Percentiles rank a stretch among this genome's conserved stretches.
Conservation (phyloP, 2,113 vertebrate genomes). For the Phalacrocorax aristotelis region DNA sequence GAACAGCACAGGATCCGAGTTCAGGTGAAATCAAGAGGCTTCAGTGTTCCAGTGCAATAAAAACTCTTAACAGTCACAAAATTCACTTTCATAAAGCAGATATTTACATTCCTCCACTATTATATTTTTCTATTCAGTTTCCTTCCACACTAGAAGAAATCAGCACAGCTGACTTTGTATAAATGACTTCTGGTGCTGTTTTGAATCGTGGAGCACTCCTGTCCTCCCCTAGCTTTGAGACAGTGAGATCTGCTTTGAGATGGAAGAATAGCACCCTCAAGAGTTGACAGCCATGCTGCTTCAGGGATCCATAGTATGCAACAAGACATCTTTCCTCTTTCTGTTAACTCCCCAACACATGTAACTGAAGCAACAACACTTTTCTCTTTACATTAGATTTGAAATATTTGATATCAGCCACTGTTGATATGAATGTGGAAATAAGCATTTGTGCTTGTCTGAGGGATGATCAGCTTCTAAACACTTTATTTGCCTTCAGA, state of each 20-base stretch:
- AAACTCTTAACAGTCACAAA: not conserved
- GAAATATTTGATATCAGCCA: not conserved
- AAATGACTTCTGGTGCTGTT: not conserved
- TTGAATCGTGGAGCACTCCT: not conserved
- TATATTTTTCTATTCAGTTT: not conserved
- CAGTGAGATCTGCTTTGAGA: not conserved
- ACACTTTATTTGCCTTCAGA: not conserved
- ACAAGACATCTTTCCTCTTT: not conserved
- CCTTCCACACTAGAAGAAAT: not conserved
- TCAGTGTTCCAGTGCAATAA: not conserved
- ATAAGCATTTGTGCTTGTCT: not conserved
- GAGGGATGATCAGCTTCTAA: not conserved
- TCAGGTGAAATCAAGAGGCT: not conserved
- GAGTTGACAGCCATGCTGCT: conserved; percentile 39
- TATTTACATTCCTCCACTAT: not conserved
- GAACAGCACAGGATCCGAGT: not conserved
- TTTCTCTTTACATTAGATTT: not conserved
- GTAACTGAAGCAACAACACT: not conserved
- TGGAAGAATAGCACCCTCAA: conserved; percentile 72
- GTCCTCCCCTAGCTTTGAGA: not conserved
- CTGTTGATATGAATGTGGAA: not conserved
- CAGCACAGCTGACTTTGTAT: not conserved
- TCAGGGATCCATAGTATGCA: not conserved
- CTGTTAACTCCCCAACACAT: not conserved
- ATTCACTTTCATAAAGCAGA: not conserved